A percentile compares a stretch with the other conserved stretches of the same genome.
phyloP scores from a whole-genome alignment of 2,888 invertebrate species.

The Carcina quercana region DNA sequence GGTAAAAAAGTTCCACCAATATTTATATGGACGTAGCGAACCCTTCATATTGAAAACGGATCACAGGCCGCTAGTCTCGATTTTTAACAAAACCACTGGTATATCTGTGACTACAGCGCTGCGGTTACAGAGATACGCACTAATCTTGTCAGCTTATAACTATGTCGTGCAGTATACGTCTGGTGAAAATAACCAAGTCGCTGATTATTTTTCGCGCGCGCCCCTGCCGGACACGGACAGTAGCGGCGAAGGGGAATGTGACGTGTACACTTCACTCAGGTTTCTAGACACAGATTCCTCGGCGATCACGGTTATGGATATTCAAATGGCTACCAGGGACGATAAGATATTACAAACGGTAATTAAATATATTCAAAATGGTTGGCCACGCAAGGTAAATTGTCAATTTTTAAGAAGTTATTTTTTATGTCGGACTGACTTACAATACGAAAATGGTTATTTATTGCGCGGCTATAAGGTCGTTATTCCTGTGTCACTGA shows the following conservation, averaged over 20 bases:
- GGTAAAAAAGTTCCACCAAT: constrained; percentile 5
- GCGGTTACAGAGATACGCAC: constrained; percentile 4
- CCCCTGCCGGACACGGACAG: neutral
- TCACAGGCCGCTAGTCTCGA: constrained; percentile 7
- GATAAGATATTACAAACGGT: constrained; percentile 10
- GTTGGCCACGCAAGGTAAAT: constrained; percentile 11
- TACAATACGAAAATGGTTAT: constrained; percentile 13
- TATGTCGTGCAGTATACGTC: constrained; percentile 6
- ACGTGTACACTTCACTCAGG: neutral
- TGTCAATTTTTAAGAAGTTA: constrained; percentile 12
- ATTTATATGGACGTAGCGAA: constrained; percentile 4
- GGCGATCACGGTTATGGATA: constrained; percentile 3
- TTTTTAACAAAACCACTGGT: constrained; percentile 7
- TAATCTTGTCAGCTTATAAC: constrained; percentile 3
- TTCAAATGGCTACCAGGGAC: constrained; percentile 1
- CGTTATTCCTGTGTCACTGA: constrained; percentile 8
- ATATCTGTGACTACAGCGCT: constrained; percentile 5
- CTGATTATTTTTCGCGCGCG: constrained; percentile 3
- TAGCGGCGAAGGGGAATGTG: constrained; percentile 1
- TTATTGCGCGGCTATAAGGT: constrained; percentile 13
- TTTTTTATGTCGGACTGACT: constrained; percentile 15
- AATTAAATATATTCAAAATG: constrained; percentile 10
- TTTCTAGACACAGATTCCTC: neutral
- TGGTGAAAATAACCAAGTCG: constrained; percentile 8
- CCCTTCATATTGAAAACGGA: constrained; percentile 10